Percentiles rank a stretch among this genome's conserved stretches.
Evolutionary conservation across 2,888 invertebrate species (phyloP).

Genomic region (Notodromas monacha): DNA sequence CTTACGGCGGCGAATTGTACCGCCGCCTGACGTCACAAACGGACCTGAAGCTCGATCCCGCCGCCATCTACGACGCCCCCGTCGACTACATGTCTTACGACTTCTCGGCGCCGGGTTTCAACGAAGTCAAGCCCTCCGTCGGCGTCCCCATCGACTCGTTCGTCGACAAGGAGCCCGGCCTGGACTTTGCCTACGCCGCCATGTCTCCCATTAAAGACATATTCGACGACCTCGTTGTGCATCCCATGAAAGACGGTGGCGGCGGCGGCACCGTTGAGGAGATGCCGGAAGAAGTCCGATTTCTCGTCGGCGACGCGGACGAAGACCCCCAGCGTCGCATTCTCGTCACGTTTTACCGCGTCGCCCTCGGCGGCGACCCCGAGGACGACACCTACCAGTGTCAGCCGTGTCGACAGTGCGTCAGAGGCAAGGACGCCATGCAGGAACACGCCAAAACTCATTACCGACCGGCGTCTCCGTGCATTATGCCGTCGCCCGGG

Average conservation of each 20-base stretch:
- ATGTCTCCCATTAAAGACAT: too few relatives aligned
- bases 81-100: neutral
- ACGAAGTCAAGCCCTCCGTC: neutral
- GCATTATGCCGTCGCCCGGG: too few relatives aligned
- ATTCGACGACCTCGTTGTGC: too few relatives aligned
- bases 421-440: neutral
- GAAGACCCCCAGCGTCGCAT: neutral
- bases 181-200: too few relatives aligned
- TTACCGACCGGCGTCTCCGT: too few relatives aligned
- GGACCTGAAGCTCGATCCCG: too few relatives aligned
- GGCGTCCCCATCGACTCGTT: too few relatives aligned
- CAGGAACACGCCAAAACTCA: slow-evolving; percentile 2
- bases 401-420: neutral
- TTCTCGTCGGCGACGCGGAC: neutral
- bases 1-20: neutral
- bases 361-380: too few relatives aligned
- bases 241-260: neutral
- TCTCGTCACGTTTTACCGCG: neutral
- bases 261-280: neutral
- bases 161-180: too few relatives aligned
- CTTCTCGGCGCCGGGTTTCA: neutral
- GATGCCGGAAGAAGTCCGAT: too few relatives aligned
- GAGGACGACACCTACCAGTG: slow-evolving; percentile 1
- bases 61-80: neutral
- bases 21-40: neutral